Evolutionary conservation across 2,888 invertebrate genomes (phyloP), one percentile per base, ranked within the genome.

Genomic region (Torymus aiolomorphi): DNA sequence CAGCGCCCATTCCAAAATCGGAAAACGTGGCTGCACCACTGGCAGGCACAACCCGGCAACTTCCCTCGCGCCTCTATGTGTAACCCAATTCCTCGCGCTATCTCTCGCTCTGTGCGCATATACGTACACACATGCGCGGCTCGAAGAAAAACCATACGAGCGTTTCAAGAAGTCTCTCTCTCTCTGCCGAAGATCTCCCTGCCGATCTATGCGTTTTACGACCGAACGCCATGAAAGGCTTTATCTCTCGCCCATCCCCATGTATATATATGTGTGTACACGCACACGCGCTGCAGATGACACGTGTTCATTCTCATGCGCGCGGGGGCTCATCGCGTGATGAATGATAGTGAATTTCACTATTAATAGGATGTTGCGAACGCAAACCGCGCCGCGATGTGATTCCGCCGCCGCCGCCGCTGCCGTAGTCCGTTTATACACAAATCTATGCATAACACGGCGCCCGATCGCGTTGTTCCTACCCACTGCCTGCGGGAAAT

Each of bases 331-430:
- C 76, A 69, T 80, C 80, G 82, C 81, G 80, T 82, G 80, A 81
- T 78, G 65, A 81, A 72, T 76, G 77, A 82, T 80, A 76, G 80
- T 82, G 82, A 79, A 81, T 83, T 76, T 81, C 76, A 76, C 80
- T 81, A 81, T 75, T 79, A 82, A 70, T 81, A 79, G 77, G 76
- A 83, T 78, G 72, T 83, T 79, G 71, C 78, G 71, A 74, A 67
- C 56, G 59, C 62, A 11, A 73, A 67, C 52, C 73, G 49, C 65
- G 65, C 18, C 20, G 20, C 51, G 31, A 49, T 18, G 51, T 16
- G 52, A 70, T 52, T 59, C 63, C 42, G 31, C 31, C 24, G 24
- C 24, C 24, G 24, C 24, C 3, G 24, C 24, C 31, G 31, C 31
- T 31, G 8, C 31, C 31, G 31, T 31, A 20, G 54, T 65, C 20